Evolutionary conservation across 2,888 invertebrate genomes (phyloP), one percentile per base, ranked within the genome.

Genomic region (Conchocele bisecta): DNA sequence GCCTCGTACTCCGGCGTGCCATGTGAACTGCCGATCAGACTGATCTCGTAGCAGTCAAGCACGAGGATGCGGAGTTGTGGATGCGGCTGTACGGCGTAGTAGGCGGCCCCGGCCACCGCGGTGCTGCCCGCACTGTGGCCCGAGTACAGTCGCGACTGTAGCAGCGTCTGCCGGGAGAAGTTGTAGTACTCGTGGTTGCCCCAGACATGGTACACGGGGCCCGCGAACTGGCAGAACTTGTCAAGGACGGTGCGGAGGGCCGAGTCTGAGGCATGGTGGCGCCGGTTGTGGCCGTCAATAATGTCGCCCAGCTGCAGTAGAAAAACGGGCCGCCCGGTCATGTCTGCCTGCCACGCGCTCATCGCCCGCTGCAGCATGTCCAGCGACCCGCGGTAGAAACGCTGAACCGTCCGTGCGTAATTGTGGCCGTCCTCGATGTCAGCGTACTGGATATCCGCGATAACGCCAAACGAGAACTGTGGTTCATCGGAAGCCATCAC

Each of bases 151-250:
- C 69, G 35, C 1, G 85, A 83, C 3, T 73, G 56, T 6, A 83
- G 69, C 26, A 91, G 79, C 48, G 83, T 73, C 42, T 83, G 61
- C 15, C 89, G 79, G 3, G 79, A 73, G 67, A 91, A 89, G 79
- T 91, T 92, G 77, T 91, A 91, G 13, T 90, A 80, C 65, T 92
- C 91, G 76, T 91, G 91, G 78, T 92, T 92, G 31, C 91, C 91
- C 69, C 89, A 84, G 7, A 89, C 78, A 76, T 91, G 90, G 37
- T 84, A 85, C 5, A 84, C 58, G n/a, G 82, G 76, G 17, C 66
- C 69, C 6, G 39, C 28, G 42, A 84, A 79, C 17, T 69, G 54
- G 4, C 75, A 53, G 59, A 90, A 88, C 9, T 81, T 81, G n/a
- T 79, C 76, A 26, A 89, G 50, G 7, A 88, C 83, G 28, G 77